Percentiles rank a stretch among this genome's conserved stretches.
These are phyloP conservation scores for Cnemophilus loriae DNA, from an alignment of 2,113 vertebrate species.

Conservation along the genomic window DNA sequence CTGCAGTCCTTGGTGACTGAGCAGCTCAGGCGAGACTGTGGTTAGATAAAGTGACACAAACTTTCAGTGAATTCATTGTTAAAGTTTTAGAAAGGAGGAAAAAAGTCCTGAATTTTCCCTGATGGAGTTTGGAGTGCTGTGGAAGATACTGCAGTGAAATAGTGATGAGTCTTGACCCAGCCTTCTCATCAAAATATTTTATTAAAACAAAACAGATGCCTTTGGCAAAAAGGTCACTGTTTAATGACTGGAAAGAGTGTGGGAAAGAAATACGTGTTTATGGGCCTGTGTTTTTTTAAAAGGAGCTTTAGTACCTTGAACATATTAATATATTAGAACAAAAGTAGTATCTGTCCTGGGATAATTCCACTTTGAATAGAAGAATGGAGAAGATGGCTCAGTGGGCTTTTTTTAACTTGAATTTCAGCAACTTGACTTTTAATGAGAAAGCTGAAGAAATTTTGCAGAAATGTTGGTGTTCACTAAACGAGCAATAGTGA, in stretches of 20 bases:
- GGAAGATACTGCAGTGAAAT: not conserved
- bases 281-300: not conserved
- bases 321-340: not conserved
- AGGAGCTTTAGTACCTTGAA: not conserved
- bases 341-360: not conserved
- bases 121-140: not conserved
- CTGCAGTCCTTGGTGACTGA: not conserved
- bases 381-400: not conserved
- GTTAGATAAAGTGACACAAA: fast-evolving
- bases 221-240: not conserved
- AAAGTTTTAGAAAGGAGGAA: not conserved
- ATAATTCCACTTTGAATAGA: not conserved
- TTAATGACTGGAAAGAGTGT: not conserved
- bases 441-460: not conserved
- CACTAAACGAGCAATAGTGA: not conserved
- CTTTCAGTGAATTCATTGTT: not conserved
- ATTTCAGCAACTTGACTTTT: not conserved
- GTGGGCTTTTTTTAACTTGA: not conserved
- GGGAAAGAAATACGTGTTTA: conserved; percentile 17
- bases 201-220: not conserved
- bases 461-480: not conserved
- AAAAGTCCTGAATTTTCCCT: not conserved
- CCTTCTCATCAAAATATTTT: not conserved
- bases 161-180: not conserved
- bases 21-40: not conserved